A percentile compares a stretch with the other conserved stretches of the same genome.
These are phyloP conservation scores for Drosophila subobscura DNA, from an alignment of 1,140 invertebrate genomes.

Conservation along the genomic window DNA sequence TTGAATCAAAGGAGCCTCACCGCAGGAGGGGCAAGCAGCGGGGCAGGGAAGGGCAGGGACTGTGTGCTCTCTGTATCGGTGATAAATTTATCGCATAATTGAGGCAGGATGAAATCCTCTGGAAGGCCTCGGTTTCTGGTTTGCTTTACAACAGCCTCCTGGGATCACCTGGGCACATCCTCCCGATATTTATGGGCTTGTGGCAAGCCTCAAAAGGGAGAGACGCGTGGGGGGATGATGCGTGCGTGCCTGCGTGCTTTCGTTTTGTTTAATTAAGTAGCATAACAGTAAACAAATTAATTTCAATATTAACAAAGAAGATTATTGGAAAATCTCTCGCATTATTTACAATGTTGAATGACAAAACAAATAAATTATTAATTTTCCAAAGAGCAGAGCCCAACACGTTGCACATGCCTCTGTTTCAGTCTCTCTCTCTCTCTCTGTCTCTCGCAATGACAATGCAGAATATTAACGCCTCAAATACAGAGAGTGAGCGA, in stretches of 20 bases:
- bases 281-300: slow-evolving; percentile 82
- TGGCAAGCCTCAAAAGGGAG: slow-evolving; percentile 44
- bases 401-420: neutral
- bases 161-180: slow-evolving; percentile 18
- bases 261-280: slow-evolving; percentile 81
- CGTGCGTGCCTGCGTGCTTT: slow-evolving; percentile 19
- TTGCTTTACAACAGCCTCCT: slow-evolving; percentile 1
- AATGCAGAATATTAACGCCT: slow-evolving; percentile 47
- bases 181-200: slow-evolving; percentile 73
- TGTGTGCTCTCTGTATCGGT: slow-evolving; percentile 43
- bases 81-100: slow-evolving; percentile 82
- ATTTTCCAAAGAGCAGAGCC: slow-evolving; percentile 56
- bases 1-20: slow-evolving; percentile 46
- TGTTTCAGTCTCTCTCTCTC: too few relatives aligned
- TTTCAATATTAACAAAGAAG: slow-evolving; percentile 83
- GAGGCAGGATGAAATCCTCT: slow-evolving; percentile 67
- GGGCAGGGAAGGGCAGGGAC: neutral
- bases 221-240: slow-evolving; percentile 1
- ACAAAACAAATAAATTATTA: slow-evolving; percentile 82
- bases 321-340: slow-evolving; percentile 81
- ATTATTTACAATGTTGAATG: slow-evolving; percentile 80
- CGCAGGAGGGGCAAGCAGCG: neutral
- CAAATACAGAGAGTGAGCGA: neutral
- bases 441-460: slow-evolving; percentile 57
- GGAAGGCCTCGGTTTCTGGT: slow-evolving; percentile 52